phyloP scores from a whole-genome alignment of 1,140 invertebrate genomes.

The Caenorhabditis tropicalis region DNA sequence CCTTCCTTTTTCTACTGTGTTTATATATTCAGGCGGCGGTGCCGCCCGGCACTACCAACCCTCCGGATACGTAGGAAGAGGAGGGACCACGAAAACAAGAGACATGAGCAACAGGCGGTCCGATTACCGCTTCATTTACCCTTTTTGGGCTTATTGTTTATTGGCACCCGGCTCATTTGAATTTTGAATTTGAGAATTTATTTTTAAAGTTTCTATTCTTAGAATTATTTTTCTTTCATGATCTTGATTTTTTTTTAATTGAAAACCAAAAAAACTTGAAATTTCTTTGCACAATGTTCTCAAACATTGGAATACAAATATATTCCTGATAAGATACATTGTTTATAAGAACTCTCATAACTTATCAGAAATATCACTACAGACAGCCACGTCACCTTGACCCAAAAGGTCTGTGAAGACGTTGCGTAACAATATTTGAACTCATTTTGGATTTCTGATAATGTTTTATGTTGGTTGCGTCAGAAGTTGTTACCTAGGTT shows the following conservation, averaged over 20 bases:
- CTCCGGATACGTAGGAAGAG: neutral
- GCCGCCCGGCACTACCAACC: conserved; percentile 38
- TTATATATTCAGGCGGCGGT: conserved; percentile 42
- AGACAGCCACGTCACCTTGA: neutral
- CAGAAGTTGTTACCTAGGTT: neutral
- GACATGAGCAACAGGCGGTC: neutral
- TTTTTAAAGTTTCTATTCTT: too few relatives aligned
- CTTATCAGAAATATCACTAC: conserved; percentile 15
- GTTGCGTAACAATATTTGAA: conserved; percentile 19
- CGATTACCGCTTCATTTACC: conserved; percentile 39
- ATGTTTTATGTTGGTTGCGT: conserved; percentile 1
- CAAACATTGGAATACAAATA: too few relatives aligned
- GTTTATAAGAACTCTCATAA: neutral
- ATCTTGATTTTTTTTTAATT: too few relatives aligned
- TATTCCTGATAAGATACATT: neutral
- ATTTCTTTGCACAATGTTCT: too few relatives aligned
- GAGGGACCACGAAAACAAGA: conserved; percentile 8
- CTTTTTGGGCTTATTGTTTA: neutral
- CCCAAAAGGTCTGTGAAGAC: neutral
- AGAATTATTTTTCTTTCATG: too few relatives aligned
- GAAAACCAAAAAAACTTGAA: too few relatives aligned
- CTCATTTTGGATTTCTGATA: neutral
- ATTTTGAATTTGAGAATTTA: neutral
- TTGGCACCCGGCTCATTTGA: neutral
- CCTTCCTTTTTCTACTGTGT: neutral